Base-by-base conservation (phyloP, 2,797 vertebrate genomes). In the Alectoris magna region DNA sequence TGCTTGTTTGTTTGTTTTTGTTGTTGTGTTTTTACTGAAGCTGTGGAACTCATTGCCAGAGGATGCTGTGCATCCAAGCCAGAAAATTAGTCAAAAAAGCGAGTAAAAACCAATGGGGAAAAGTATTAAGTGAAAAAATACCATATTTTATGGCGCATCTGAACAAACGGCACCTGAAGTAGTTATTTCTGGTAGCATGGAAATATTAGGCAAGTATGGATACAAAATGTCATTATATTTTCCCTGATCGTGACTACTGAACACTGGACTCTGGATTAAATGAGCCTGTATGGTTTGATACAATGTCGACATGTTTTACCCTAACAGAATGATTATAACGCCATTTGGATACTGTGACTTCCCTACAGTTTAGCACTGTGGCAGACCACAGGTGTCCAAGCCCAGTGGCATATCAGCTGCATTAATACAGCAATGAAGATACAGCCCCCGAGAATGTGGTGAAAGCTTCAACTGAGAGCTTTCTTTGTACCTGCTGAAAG, bases 391-490 rank as follows among this genome's bases (percentile, higher is more conserved):
- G 53, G 63, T 19, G 14, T 12, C 39, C 39, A 41, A 64, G 5
- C 10, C 70, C 18, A 16, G 23, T 5, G 15, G 36, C 51, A 69
- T 9, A 75, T 43, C 15, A 86, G 67, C 39, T 79, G 53, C 72
- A 64, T 69, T 51, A 62, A n/a, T 27, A 49, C 36, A 93, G 72
- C 48, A 51, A 17, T 41, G 3, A 87, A 84, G 80, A 51, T 8
- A 64, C 0, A 91, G 10, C 23, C 55, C 21, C 51, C 17, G 21
- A 36, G 34, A 85, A 46, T 44, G 17, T 56, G 59, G 26, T 44
- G 36, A 85, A 92, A 90, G 38, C n/a, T 76, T 74, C 29, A 64
- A 31, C 51, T 48, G 48, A 86, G 66, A 56, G 18, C 19, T 23
- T n/a, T 36, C 55, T 89, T 36, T 39, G 64, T 5, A 14, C 6